These are phyloP conservation scores for Atherinomorus stipes DNA, from an alignment of 2,113 vertebrate species.

Conservation along the genomic window DNA sequence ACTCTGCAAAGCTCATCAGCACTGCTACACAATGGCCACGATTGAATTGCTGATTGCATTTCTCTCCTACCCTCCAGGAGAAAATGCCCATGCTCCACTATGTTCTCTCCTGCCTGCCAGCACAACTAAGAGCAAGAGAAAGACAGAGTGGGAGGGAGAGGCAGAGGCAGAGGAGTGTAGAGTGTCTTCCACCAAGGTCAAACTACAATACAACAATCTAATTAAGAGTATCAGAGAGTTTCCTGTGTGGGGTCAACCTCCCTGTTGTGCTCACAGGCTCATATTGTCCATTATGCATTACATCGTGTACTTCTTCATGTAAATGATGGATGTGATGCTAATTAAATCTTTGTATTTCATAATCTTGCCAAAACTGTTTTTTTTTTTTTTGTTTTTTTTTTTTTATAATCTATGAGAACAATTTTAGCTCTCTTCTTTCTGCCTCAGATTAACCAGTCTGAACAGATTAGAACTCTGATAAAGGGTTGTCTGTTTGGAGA, in stretches of 20 bases:
- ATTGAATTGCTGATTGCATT: slow-evolving; percentile 86
- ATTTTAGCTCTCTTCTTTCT: slow-evolving; percentile 1
- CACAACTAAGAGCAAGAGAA: slow-evolving; percentile 52
- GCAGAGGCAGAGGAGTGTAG: slow-evolving; percentile 51
- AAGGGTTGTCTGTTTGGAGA: not conserved
- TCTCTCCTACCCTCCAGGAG: slow-evolving; percentile 87
- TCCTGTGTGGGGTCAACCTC: slow-evolving; percentile 72
- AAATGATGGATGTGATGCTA: slow-evolving; percentile 51
- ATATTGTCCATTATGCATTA: slow-evolving; percentile 67
- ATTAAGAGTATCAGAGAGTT: slow-evolving; percentile 78
- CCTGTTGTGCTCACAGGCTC: slow-evolving; percentile 64
- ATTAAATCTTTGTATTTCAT: slow-evolving; percentile 50
- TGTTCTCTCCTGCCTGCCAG: slow-evolving; percentile 64
- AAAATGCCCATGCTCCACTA: slow-evolving; percentile 84
- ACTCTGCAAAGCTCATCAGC: slow-evolving; percentile 93
- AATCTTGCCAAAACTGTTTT: slow-evolving; percentile 10
- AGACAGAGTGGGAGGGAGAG: slow-evolving; percentile 27
- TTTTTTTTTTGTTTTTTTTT: slow-evolving; percentile 33
- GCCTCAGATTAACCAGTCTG: not conserved
- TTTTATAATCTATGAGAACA: slow-evolving; percentile 42
- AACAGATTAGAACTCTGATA: not conserved
- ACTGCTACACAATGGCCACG: slow-evolving; percentile 81
- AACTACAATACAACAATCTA: slow-evolving; percentile 80
- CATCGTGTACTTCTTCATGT: slow-evolving; percentile 59
- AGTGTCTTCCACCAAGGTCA: slow-evolving; percentile 80